phyloP scores from a whole-genome alignment of 2,797 vertebrate species.

The Manis crassicaudata region DNA sequence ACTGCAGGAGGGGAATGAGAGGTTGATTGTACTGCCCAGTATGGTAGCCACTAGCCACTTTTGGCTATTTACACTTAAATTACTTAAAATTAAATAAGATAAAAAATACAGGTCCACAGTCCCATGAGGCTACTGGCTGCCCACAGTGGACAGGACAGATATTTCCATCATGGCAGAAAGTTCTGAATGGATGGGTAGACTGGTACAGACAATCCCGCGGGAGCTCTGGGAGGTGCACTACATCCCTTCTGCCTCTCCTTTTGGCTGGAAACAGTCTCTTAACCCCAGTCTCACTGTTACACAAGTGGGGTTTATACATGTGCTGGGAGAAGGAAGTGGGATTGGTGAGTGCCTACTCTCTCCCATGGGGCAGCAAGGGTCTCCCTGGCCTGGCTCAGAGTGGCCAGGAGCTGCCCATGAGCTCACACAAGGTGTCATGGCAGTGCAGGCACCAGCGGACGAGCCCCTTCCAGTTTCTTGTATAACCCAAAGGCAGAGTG shows the following conservation, averaged over 20 bases:
- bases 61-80: background rate
- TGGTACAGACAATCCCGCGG: too few species aligned
- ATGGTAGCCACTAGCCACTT: background rate
- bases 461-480: background rate
- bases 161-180: background rate
- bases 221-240: background rate
- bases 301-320: fast-evolving
- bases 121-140: too few species aligned
- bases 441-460: background rate
- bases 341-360: background rate
- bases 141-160: background rate
- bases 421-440: background rate
- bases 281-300: background rate
- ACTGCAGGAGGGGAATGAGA: background rate
- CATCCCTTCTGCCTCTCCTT: background rate
- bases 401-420: background rate
- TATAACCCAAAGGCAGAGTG: background rate
- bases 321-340: background rate
- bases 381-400: background rate
- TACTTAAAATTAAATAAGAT: background rate
- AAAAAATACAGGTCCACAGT: background rate
- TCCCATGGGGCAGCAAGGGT: background rate
- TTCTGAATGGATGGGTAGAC: background rate
- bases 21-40: background rate
- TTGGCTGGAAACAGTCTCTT: background rate